These are phyloP conservation scores for Cloeon dipterum DNA, from an alignment of 2,888 invertebrate genomes.

Conservation along the genomic window DNA sequence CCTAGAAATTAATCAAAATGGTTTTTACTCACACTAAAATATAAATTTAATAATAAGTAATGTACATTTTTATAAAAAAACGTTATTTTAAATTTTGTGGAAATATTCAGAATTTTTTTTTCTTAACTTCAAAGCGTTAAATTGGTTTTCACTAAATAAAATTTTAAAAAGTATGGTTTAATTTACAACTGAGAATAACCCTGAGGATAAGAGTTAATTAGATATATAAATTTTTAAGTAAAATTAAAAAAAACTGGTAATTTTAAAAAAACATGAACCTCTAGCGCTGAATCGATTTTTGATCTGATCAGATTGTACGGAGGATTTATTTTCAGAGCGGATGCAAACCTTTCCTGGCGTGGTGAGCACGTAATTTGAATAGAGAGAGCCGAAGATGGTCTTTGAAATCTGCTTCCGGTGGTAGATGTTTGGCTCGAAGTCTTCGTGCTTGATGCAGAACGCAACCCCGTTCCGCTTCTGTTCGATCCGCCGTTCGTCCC, in stretches of 20 bases:
- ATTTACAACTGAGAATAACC: too few relatives aligned
- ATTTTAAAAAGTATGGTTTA: too few relatives aligned
- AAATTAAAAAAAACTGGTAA: too few relatives aligned
- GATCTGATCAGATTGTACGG: too few relatives aligned
- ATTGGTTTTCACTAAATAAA: too few relatives aligned
- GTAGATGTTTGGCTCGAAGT: slow-evolving; percentile 24
- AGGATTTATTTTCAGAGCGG: too few relatives aligned
- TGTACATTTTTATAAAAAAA: too few relatives aligned
- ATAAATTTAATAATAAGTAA: too few relatives aligned
- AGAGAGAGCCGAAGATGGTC: slow-evolving; percentile 30
- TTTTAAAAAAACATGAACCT: too few relatives aligned
- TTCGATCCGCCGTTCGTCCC: slow-evolving; percentile 41
- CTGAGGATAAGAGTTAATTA: too few relatives aligned
- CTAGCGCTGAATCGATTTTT: too few relatives aligned
- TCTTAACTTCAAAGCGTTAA: slow-evolving; percentile 4
- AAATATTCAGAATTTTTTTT: slow-evolving; percentile 1
- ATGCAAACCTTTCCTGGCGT: slow-evolving; percentile 41
- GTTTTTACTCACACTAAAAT: slow-evolving; percentile 4
- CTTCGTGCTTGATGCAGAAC: slow-evolving; percentile 38
- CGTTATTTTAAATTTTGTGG: background rate
- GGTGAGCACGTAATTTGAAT: slow-evolving; percentile 39
- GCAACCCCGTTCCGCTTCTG: slow-evolving; percentile 37
- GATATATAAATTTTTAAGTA: too few relatives aligned
- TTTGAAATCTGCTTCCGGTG: slow-evolving; percentile 31
- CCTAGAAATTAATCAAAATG: slow-evolving; percentile 14